These are phyloP conservation scores for Melipona beecheii DNA, from an alignment of 2,888 invertebrate species.

Conservation along the genomic window DNA sequence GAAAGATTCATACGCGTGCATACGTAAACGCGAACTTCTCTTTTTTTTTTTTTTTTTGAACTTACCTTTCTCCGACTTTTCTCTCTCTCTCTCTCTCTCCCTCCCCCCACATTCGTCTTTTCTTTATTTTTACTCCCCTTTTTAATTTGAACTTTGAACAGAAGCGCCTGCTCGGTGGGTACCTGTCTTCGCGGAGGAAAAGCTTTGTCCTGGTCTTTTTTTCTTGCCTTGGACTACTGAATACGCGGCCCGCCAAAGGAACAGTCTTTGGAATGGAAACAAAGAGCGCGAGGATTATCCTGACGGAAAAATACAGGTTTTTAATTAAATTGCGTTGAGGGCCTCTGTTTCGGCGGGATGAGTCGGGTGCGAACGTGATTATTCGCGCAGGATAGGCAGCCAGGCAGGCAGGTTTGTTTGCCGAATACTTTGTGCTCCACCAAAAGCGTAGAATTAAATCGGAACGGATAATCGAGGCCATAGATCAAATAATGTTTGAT, in stretches of 20 bases:
- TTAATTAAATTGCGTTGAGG: conserved; percentile 66
- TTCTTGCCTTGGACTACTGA: conserved; percentile 16
- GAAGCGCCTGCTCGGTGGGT: background rate
- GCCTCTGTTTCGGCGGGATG: conserved; percentile 8
- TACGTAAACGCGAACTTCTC: conserved; percentile 17
- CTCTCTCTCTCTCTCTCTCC: background rate
- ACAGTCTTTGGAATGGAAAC: conserved; percentile 42
- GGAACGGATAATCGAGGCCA: conserved; percentile 33
- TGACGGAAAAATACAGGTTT: conserved; percentile 61
- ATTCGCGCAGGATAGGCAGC: conserved; percentile 35
- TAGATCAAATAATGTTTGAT: conserved; percentile 46
- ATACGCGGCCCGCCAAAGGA: conserved; percentile 40
- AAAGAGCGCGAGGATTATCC: conserved; percentile 45
- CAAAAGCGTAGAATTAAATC: conserved; percentile 57
- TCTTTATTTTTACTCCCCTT: background rate
- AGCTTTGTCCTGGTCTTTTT: background rate
- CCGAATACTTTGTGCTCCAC: conserved; percentile 33
- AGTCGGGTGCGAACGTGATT: conserved; percentile 40
- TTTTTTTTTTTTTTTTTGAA: background rate
- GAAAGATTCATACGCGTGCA: conserved; percentile 63
- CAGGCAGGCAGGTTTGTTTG: conserved; percentile 48
- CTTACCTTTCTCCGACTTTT: background rate
- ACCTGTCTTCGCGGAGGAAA: conserved; percentile 12
- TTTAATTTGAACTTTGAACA: conserved; percentile 28
- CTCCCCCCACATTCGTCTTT: background rate